Evolutionary conservation across 2,113 vertebrate species (phyloP).

Genomic region (Fregata magnificens): DNA sequence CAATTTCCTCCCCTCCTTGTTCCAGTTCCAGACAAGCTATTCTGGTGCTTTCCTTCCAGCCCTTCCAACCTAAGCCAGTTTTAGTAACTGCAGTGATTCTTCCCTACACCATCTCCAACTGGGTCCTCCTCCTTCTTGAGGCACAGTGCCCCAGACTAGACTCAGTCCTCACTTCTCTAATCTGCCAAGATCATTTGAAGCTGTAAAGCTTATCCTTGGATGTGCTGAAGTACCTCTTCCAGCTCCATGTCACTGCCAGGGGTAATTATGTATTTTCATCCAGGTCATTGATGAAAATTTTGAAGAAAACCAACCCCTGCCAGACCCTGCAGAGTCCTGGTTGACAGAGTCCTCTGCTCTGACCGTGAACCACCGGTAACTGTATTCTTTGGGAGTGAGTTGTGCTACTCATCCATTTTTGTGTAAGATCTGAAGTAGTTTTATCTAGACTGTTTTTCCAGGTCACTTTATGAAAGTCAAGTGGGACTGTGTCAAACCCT

Average conservation of each 20-base stretch:
- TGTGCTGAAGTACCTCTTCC: background rate
- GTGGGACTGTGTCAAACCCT: background rate
- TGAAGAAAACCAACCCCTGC: background rate
- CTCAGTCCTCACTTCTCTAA: background rate
- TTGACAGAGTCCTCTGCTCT: background rate
- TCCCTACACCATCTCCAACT: background rate
- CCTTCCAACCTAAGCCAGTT: background rate
- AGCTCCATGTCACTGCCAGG: background rate
- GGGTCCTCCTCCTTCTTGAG: background rate
- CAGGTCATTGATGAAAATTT: background rate
- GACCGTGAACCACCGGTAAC: background rate
- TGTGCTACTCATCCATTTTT: background rate
- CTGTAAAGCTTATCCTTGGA: background rate
- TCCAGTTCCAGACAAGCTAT: background rate
- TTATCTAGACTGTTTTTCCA: background rate
- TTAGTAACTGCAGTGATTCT: background rate
- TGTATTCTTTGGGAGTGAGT: background rate
- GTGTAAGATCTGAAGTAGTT: background rate
- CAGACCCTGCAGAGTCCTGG: background rate
- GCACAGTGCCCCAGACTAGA: background rate
- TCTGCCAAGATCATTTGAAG: background rate
- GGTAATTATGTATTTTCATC: background rate
- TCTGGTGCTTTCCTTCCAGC: background rate
- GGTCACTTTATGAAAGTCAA: background rate
- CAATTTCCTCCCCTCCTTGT: rapidly evolving